Evolutionary conservation across 2,113 vertebrate genomes (phyloP).

Genomic region (Geococcyx californianus): DNA sequence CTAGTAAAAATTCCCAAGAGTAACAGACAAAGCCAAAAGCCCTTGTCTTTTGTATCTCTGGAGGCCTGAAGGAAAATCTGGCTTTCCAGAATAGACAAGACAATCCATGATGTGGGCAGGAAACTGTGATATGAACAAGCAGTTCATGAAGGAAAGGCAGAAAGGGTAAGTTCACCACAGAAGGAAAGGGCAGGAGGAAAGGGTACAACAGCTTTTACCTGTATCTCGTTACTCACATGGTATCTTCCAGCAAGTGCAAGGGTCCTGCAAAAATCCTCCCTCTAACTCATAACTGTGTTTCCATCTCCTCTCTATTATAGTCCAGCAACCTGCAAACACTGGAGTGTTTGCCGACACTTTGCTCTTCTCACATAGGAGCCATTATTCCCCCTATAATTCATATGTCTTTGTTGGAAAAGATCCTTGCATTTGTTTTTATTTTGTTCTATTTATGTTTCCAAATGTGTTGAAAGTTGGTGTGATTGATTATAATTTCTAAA

Average conservation of each 20-base stretch:
- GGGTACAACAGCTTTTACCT: not conserved
- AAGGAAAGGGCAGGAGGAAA: no score
- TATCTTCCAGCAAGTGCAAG: not conserved
- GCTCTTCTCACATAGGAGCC: rapidly evolving
- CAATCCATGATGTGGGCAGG: not conserved
- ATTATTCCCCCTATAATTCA: not conserved
- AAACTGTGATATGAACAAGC: not conserved
- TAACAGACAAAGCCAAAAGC: not conserved
- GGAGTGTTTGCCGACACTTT: not conserved
- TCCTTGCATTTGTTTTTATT: not conserved
- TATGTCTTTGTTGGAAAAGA: not conserved
- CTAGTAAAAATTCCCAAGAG: not conserved
- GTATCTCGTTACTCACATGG: not conserved
- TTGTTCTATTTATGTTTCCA: not conserved
- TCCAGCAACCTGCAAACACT: not conserved
- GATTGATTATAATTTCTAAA: not conserved
- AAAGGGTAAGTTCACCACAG: no score
- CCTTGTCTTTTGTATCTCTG: not conserved
- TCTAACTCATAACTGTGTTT: not conserved
- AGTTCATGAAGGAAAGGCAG: no score
- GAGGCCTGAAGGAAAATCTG: not conserved
- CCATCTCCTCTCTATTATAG: not conserved
- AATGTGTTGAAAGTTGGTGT: not conserved
- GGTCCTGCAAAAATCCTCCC: not conserved
- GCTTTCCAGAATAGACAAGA: not conserved